Conservation (phyloP, 2,888 invertebrate species). For the Apodemia duryi region DNA sequence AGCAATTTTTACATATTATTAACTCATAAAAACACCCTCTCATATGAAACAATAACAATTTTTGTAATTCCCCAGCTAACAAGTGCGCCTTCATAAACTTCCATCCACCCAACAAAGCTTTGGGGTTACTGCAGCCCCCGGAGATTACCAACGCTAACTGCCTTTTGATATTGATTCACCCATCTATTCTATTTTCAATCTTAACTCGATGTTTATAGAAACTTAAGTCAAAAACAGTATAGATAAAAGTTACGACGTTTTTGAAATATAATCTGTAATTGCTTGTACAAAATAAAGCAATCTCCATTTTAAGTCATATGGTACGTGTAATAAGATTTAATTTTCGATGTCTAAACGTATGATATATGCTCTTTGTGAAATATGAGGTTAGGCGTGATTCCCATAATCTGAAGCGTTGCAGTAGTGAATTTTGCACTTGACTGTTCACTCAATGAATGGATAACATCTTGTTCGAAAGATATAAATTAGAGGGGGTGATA, state of each 20-base stretch:
- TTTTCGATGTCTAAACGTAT: fast-evolving
- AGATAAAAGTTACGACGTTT: conserved; percentile 37
- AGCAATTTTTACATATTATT: conserved; percentile 68
- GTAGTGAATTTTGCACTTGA: conserved; percentile 73
- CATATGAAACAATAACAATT: conserved; percentile 63
- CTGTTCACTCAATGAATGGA: conserved; percentile 48
- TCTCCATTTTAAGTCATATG: conserved; percentile 34
- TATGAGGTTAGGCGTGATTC: conserved; percentile 60
- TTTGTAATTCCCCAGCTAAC: conserved; percentile 68
- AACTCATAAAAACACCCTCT: conserved; percentile 62
- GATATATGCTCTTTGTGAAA: conserved; percentile 35
- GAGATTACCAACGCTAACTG: conserved; percentile 63
- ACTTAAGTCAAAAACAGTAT: conserved; percentile 23
- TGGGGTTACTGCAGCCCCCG: conserved; percentile 56
- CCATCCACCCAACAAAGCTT: conserved; percentile 67
- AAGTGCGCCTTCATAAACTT: conserved; percentile 73
- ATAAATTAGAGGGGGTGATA: conserved; percentile 43
- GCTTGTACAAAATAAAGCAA: conserved; percentile 32
- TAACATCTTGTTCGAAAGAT: conserved; percentile 63
- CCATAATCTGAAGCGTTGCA: conserved; percentile 61
- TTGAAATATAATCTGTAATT: conserved; percentile 36
- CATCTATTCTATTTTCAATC: conserved; percentile 33
- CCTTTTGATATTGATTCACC: conserved; percentile 47
- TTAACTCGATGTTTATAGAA: conserved; percentile 27
- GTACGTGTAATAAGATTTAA: background rate